A percentile compares a stretch with the other conserved stretches of the same genome.
Conservation (phyloP, 2,797 vertebrate genomes). For the Gymnothorax javanicus region DNA sequence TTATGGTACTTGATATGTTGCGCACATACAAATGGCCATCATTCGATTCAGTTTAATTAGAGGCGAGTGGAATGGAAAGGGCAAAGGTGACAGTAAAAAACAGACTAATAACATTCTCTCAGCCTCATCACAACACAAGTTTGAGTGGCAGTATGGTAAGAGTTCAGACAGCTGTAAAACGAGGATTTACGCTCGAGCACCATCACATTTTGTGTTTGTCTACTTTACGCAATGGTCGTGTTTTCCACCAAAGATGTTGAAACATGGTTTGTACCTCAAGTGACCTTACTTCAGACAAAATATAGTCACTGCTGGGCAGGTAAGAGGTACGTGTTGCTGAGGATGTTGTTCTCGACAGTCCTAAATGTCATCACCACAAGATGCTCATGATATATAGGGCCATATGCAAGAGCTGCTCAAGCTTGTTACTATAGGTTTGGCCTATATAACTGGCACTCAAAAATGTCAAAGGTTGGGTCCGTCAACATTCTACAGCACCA, state of each 20-base stretch:
- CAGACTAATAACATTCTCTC: not conserved
- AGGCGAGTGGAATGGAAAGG: not conserved
- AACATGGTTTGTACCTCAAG: not conserved
- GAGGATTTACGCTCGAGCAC: not conserved
- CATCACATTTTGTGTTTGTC: not conserved
- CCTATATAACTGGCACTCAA: not conserved
- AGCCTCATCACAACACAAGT: not conserved
- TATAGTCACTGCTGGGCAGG: not conserved
- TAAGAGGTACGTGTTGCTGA: not conserved
- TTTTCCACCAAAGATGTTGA: not conserved
- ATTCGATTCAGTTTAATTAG: not conserved
- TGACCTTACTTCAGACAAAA: not conserved
- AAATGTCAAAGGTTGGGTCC: not conserved
- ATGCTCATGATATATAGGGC: not conserved
- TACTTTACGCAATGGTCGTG: not conserved
- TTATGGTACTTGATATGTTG: slow-evolving; percentile 3
- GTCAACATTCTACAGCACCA: not conserved
- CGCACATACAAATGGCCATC: not conserved
- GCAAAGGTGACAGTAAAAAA: not conserved
- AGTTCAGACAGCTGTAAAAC: not conserved
- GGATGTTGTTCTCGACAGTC: not conserved
- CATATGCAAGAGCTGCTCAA: not conserved
- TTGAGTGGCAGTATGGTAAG: not conserved
- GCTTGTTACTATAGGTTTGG: not conserved
- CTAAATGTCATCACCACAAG: not conserved